phyloP scores from a whole-genome alignment of 2,888 invertebrate genomes.

The Lasioglossum oenotherae region DNA sequence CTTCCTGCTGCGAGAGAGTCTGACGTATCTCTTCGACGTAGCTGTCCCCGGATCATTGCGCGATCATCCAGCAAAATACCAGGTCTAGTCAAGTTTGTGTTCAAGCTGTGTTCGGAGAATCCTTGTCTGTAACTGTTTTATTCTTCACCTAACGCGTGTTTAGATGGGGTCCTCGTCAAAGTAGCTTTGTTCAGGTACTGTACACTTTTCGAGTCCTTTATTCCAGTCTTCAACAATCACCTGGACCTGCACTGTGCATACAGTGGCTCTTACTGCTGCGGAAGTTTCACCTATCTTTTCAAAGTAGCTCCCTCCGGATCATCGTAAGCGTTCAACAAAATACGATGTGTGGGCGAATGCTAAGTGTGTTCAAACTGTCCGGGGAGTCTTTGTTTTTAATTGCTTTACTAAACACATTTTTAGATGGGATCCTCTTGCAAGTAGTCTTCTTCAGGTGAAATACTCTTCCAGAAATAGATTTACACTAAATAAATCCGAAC shows the following conservation, averaged over 20 bases:
- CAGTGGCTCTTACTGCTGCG: neutral
- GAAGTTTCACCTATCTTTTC: neutral
- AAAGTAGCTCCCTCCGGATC: neutral
- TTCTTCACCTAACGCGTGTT: too few species aligned
- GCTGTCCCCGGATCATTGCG: neutral
- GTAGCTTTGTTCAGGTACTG: neutral
- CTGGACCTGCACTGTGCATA: neutral
- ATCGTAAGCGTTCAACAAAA: neutral
- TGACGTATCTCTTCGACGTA: constrained; percentile 14
- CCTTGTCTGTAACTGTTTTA: neutral
- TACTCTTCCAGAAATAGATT: neutral
- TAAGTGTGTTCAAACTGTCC: neutral
- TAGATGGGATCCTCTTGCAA: neutral
- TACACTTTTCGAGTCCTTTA: neutral
- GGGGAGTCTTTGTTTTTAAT: neutral
- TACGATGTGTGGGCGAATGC: neutral
- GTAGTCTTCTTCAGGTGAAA: neutral
- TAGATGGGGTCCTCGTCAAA: neutral
- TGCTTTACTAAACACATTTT: neutral
- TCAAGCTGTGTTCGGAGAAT: neutral
- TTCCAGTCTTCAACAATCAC: neutral
- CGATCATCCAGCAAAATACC: neutral
- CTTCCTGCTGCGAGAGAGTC: constrained; percentile 31
- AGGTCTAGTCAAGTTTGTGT: neutral
- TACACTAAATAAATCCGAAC: neutral